Evolutionary conservation across 2,888 invertebrate genomes (phyloP).

Genomic region (Caenorhabditis macrosperma): DNA sequence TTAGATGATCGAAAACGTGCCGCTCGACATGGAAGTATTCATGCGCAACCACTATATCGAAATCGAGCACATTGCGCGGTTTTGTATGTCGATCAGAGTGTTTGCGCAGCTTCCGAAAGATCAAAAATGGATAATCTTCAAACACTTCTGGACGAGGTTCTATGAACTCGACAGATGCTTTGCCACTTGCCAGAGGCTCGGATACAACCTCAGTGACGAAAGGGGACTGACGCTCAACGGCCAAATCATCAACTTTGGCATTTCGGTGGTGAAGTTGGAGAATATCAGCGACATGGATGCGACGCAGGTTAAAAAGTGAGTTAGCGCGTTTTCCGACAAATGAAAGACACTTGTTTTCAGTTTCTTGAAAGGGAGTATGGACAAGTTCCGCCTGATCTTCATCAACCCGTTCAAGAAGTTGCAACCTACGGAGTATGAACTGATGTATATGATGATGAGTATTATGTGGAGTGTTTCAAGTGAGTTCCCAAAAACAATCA

Average conservation of each 20-base stretch:
- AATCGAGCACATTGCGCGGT: conserved; percentile 63
- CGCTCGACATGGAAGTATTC: conserved; percentile 61
- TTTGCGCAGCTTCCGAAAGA: conserved; percentile 61
- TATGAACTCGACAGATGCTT: conserved; percentile 64
- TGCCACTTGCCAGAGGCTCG: conserved; percentile 60
- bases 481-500: conserved; percentile 10
- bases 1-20: conserved; percentile 49
- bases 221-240: conserved; percentile 60
- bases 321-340: neutral
- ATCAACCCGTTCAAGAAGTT: conserved; percentile 64
- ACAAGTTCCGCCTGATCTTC: conserved; percentile 58
- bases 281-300: conserved; percentile 61
- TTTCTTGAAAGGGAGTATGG: conserved; percentile 59
- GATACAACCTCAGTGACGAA: conserved; percentile 57
- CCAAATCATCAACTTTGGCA: conserved; percentile 59
- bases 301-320: conserved; percentile 55
- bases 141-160: conserved; percentile 66
- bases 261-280: conserved; percentile 58
- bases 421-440: conserved; percentile 60
- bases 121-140: conserved; percentile 69
- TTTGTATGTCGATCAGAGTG: conserved; percentile 64
- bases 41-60: conserved; percentile 64
- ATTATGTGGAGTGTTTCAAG: conserved; percentile 67
- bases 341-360: too few species aligned
- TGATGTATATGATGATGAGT: conserved; percentile 68